phyloP scores from a whole-genome alignment of 2,888 invertebrate species.

The Minunthozetes semirufus region DNA sequence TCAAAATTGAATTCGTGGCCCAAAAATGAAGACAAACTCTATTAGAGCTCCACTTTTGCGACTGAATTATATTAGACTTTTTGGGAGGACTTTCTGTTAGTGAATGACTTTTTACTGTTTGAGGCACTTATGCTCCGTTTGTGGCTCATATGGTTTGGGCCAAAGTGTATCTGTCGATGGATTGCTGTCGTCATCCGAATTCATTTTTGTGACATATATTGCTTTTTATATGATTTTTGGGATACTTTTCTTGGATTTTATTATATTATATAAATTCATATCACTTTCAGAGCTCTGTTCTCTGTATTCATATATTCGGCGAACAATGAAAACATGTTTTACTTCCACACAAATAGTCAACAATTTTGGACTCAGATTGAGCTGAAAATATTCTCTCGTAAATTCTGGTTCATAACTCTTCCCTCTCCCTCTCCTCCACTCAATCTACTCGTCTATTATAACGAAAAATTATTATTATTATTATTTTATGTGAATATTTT shows the following conservation, averaged over 20 bases:
- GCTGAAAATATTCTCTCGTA: background rate
- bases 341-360: background rate
- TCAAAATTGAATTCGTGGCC: background rate
- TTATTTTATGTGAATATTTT: too few relatives aligned
- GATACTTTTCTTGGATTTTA: background rate
- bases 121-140: background rate
- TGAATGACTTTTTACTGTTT: background rate
- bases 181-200: background rate
- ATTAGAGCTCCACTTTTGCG: background rate
- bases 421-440: too few relatives aligned
- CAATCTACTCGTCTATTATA: too few relatives aligned
- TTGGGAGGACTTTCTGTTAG: background rate
- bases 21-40: background rate
- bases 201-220: constrained; percentile 22
- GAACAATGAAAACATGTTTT: constrained; percentile 9
- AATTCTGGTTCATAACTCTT: background rate
- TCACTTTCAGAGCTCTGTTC: background rate
- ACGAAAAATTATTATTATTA: too few relatives aligned
- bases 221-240: constrained; percentile 15
- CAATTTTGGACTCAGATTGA: background rate
- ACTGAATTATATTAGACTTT: background rate
- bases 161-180: background rate
- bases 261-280: constrained; percentile 14
- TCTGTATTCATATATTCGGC: background rate
- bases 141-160: background rate